phyloP scores from a whole-genome alignment of 2,113 vertebrate species.

The Chauna torquata region DNA sequence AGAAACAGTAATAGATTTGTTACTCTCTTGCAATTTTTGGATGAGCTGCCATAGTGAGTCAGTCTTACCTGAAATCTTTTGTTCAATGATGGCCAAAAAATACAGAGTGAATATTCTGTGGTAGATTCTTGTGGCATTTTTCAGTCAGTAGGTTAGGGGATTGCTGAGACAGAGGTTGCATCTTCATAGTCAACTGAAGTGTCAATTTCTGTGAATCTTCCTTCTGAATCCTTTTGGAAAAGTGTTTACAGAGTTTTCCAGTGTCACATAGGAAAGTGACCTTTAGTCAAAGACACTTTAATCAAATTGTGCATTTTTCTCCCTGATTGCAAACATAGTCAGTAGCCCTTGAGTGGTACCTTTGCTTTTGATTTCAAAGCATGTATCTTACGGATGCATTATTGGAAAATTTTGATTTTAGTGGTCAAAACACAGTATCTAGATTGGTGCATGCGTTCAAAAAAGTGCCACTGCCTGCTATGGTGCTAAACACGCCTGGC shows the following conservation, averaged over 20 bases:
- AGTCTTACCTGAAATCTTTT: not conserved
- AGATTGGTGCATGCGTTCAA: not conserved
- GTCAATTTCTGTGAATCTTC: not conserved
- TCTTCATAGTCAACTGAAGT: not conserved
- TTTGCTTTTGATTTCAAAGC: not conserved
- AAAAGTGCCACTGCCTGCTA: not conserved
- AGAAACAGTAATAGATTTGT: not conserved
- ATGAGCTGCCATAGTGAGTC: not conserved
- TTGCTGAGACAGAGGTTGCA: not conserved
- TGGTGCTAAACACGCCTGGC: not conserved
- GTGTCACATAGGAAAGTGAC: rapidly evolving
- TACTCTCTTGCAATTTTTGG: not conserved
- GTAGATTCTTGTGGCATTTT: not conserved
- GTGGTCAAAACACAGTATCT: not conserved
- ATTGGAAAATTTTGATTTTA: not conserved
- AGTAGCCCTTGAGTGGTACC: not conserved
- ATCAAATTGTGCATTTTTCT: not conserved
- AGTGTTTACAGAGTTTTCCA: not conserved
- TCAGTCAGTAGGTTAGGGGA: not conserved
- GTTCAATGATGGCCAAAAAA: not conserved
- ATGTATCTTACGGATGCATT: not conserved
- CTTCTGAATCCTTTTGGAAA: not conserved
- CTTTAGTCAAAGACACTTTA: not conserved
- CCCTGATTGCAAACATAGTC: not conserved
- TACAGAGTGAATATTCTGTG: not conserved